Conservation (phyloP, 2,888 invertebrate species). For the Conomelus anceps region DNA sequence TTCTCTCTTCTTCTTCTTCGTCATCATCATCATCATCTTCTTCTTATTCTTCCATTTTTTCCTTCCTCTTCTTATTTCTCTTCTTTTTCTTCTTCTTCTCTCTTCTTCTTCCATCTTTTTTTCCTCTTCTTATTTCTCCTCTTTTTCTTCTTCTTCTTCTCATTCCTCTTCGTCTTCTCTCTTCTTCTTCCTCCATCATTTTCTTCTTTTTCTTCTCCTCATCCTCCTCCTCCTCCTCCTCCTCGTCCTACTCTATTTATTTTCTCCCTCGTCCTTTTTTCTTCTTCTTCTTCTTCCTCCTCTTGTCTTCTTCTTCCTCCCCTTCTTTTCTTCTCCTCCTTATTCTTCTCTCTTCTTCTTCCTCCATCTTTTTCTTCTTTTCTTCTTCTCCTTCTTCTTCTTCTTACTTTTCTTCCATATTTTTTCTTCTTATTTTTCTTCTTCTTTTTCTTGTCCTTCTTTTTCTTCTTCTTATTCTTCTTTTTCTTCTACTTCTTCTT, state of each 20-base stretch:
- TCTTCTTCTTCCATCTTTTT: neutral
- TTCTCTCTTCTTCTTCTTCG: too few relatives aligned
- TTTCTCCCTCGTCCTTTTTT: too few relatives aligned
- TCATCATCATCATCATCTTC: neutral
- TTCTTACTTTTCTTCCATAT: neutral
- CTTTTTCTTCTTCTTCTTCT: neutral
- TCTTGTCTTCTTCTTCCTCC: neutral
- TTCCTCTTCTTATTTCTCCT: neutral
- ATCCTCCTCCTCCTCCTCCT: neutral
- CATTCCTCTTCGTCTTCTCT: too few relatives aligned
- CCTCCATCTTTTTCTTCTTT: neutral
- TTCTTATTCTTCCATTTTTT: neutral
- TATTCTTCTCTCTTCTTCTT: neutral
- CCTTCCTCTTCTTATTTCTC: neutral
- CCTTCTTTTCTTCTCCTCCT: neutral
- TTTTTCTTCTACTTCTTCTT: neutral
- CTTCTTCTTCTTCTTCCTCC: neutral
- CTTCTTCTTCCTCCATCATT: neutral
- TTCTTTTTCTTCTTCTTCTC: neutral
- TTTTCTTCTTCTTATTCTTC: neutral
- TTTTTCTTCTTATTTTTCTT: conserved; percentile 2
- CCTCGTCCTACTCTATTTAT: neutral
- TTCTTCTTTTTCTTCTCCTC: neutral
- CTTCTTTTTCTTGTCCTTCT: neutral
- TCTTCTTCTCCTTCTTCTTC: conserved; percentile 6